Base-by-base conservation (phyloP, 2,888 invertebrate species). In the Aspidiotus destructor region DNA sequence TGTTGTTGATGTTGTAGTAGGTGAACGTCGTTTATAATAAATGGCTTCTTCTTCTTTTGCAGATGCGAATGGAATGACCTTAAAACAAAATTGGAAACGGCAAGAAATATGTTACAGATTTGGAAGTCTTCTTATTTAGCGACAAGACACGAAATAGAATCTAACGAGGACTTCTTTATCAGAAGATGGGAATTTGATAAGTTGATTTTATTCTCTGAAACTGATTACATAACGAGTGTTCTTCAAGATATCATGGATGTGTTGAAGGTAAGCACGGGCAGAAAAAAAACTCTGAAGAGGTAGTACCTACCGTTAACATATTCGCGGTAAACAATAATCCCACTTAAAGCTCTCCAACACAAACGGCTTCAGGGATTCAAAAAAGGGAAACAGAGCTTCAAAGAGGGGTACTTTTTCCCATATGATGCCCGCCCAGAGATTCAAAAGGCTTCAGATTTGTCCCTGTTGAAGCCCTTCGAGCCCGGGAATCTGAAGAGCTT, bases 161-260 rank as follows among this genome's bases (percentile, higher is more conserved):
- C 85, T 15, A 88, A 89, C 2, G 92, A 89, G 0, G 89, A 90
- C 73, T 90, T 90, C 41, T 83, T 86, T 5, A 42, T 69, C 41
- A 83, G 85, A 3, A 83, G 95, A 13, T 95, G 95, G 95, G 94
- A 95, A 77, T 96, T 95, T 77, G 89, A 94, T 75, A 86, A 88
- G 73, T 84, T 84, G 13, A 81, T 84, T 55, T 79, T 96, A 42
- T 95, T 95, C 77, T 85, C 85, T 2, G 84, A 85, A 70, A 92
- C 93, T 0, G 92, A 94, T 75, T 93, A 94, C 74, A 88, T 93
- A 73, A 85, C 86, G 2, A 81, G 82, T 9, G 90, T 95, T 10
- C 89, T 89, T 70, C 80, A 82, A 61, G 89, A 94, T 75, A 79
- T 95, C 48, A 82, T 86, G 13, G 83, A 87, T 71, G 85, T 73